phyloP scores from a whole-genome alignment of 2,113 vertebrate species.

The Oreochromis tanganicae region DNA sequence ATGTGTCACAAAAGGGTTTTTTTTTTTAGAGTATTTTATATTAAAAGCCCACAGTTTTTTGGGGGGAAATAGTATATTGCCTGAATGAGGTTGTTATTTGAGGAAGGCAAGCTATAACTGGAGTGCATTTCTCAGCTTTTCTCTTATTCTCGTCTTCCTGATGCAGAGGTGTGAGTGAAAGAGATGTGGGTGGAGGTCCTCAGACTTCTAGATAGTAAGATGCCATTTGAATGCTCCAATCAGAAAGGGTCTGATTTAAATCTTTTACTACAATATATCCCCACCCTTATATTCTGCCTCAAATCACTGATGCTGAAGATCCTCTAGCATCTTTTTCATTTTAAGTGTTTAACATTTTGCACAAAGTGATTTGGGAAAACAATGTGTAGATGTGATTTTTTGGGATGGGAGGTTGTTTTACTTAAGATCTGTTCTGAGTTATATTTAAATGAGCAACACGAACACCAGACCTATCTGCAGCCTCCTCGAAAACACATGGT shows the following conservation, averaged over 20 bases:
- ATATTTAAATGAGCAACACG: neutral
- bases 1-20: neutral
- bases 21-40: neutral
- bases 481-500: slow-evolving; percentile 19
- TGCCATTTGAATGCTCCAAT: neutral
- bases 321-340: neutral
- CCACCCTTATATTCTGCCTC: neutral
- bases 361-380: neutral
- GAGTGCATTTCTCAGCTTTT: neutral
- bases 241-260: neutral
- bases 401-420: neutral
- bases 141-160: neutral
- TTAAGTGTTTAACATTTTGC: neutral
- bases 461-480: slow-evolving; percentile 16
- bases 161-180: neutral
- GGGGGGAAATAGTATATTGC: neutral
- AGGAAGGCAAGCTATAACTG: neutral
- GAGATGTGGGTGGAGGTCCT: neutral
- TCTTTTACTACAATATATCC: neutral
- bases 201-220: neutral
- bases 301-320: neutral
- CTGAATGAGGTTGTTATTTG: neutral
- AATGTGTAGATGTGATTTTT: neutral
- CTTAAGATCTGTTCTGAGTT: neutral
- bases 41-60: neutral